phyloP scores from a whole-genome alignment of 2,888 invertebrate genomes.

The Coleophora deauratella region DNA sequence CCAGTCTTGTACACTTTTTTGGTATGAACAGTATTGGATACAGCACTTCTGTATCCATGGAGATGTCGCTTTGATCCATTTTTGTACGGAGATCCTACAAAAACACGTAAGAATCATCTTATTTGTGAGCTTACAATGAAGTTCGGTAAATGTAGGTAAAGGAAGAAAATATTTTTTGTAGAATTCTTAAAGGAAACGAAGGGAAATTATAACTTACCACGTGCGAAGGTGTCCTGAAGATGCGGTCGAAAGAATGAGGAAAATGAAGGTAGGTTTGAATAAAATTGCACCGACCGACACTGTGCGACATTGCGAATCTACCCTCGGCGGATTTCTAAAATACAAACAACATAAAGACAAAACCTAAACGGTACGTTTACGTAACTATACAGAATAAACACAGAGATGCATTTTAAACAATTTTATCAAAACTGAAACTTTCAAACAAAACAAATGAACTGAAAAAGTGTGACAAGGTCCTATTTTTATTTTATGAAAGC shows the following conservation, averaged over 20 bases:
- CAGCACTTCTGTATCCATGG: slow-evolving; percentile 25
- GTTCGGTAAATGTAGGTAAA: slow-evolving; percentile 33
- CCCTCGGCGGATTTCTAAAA: slow-evolving; percentile 24
- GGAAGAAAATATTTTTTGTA: slow-evolving; percentile 24
- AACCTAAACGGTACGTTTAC: too few species aligned
- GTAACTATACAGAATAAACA: too few species aligned
- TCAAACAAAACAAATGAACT: not conserved
- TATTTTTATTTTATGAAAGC: too few species aligned
- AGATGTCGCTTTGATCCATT: slow-evolving; percentile 35
- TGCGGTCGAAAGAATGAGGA: slow-evolving; percentile 22
- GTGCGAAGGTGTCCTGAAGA: slow-evolving; percentile 30
- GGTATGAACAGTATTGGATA: slow-evolving; percentile 52
- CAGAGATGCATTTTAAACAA: slow-evolving; percentile 7
- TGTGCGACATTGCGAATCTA: slow-evolving; percentile 19
- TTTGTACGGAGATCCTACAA: slow-evolving; percentile 13
- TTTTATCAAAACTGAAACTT: slow-evolving; percentile 4
- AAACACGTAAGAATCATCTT: slow-evolving; percentile 23
- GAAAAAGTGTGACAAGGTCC: not conserved
- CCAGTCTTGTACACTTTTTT: slow-evolving; percentile 43
- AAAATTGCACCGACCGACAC: slow-evolving; percentile 16
- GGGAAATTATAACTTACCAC: slow-evolving; percentile 44
- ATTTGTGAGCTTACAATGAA: not conserved
- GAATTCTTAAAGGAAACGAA: slow-evolving; percentile 19
- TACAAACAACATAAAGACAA: too few species aligned
- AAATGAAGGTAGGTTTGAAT: slow-evolving; percentile 30